A percentile compares a stretch with the other conserved stretches of the same genome.
Evolutionary conservation across 2,888 invertebrate genomes (phyloP).

Genomic region (Parnassius smintheus): DNA sequence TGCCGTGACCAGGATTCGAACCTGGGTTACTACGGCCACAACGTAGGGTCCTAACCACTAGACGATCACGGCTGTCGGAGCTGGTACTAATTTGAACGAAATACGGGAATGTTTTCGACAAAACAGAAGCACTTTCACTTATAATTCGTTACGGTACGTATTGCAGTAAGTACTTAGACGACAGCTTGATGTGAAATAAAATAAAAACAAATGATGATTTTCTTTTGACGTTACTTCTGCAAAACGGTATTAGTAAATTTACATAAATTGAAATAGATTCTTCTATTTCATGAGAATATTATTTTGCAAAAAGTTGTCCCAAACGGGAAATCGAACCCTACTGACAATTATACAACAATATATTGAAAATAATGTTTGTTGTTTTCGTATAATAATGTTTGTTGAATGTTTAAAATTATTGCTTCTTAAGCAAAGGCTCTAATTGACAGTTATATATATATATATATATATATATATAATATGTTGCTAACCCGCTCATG

Average conservation of each 20-base stretch:
- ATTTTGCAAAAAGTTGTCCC: conserved; percentile 33
- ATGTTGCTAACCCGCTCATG: no score
- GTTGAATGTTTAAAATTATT: no score
- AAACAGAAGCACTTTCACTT: conserved; percentile 2
- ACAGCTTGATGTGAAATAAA: no score
- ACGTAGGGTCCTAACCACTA: conserved; percentile 89
- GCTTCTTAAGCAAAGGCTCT: no score
- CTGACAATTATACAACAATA: conserved; percentile 81
- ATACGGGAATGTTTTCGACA: conserved; percentile 2
- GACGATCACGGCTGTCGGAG: conserved; percentile 84
- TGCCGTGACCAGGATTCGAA: conserved; percentile 88
- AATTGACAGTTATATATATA: no score
- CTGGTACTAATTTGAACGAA: conserved; percentile 38
- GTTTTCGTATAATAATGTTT: no score
- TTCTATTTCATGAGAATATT: no score
- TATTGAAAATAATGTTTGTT: no score
- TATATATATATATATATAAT: no score
- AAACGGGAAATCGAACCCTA: conserved; percentile 82
- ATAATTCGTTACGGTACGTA: neutral
- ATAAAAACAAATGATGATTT: no score
- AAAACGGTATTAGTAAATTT: neutral
- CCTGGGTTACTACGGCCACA: conserved; percentile 89
- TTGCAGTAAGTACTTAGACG: no score
- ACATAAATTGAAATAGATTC: no score
- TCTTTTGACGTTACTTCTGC: neutral